A percentile compares a stretch with the other conserved stretches of the same genome.
Conservation (phyloP, 2,888 invertebrate species). For the Dryocosmus kuriphilus region DNA sequence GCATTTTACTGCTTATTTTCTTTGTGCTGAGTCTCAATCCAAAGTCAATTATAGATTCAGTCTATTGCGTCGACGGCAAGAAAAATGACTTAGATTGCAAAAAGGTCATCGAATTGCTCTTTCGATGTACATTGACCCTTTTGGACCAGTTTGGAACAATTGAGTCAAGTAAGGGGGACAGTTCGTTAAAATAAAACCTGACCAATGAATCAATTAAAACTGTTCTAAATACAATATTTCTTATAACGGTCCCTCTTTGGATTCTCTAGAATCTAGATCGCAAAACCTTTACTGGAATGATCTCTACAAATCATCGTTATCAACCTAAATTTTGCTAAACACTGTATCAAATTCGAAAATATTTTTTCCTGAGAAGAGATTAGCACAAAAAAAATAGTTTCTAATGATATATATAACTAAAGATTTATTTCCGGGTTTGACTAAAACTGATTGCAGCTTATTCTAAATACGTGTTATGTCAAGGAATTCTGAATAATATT, state of each 20-base stretch:
- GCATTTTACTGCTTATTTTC: neutral
- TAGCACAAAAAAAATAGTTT: too few relatives aligned
- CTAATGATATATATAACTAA: too few relatives aligned
- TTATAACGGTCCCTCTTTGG: neutral
- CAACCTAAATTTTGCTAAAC: neutral
- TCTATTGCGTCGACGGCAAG: conserved; percentile 8
- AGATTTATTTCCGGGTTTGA: too few relatives aligned
- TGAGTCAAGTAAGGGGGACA: conserved; percentile 30
- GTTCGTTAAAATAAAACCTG: conserved; percentile 31
- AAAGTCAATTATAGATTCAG: conserved; percentile 2
- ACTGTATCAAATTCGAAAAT: too few relatives aligned
- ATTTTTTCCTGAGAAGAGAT: too few relatives aligned
- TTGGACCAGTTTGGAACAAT: conserved; percentile 40
- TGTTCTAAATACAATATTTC: conserved; percentile 13
- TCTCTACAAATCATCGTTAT: neutral
- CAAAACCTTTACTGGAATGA: neutral
- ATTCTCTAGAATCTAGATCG: neutral
- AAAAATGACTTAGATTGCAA: conserved; percentile 29
- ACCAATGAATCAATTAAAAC: conserved; percentile 26
- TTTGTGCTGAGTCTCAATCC: neutral
- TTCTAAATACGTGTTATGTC: too few relatives aligned
- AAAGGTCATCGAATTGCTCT: conserved; percentile 37
- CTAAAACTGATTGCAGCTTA: too few relatives aligned
- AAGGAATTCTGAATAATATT: too few relatives aligned
- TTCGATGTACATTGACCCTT: conserved; percentile 41